Evolutionary conservation across 2,888 invertebrate genomes (phyloP).

Genomic region (Drosophila tripunctata): DNA sequence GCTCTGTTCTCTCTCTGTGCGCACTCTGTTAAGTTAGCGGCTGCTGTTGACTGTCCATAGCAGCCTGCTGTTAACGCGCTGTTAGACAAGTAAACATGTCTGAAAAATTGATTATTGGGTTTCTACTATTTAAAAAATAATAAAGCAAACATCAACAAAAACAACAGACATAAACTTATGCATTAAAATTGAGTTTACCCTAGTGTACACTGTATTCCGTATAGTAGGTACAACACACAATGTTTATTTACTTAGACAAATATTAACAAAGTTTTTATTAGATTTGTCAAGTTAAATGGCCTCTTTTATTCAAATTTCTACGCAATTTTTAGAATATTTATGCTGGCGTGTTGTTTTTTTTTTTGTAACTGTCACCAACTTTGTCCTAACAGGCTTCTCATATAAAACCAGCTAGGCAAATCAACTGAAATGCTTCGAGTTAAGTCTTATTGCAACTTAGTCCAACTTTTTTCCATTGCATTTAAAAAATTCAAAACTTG

Average conservation of each 20-base stretch:
- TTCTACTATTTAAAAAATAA: no score
- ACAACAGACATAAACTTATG: constrained; percentile 1
- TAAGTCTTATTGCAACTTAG: constrained; percentile 12
- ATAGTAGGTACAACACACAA: no score
- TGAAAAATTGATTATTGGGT: constrained; percentile 58
- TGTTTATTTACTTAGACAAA: constrained; percentile 19
- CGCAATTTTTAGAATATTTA: background rate
- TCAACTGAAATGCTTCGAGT: constrained; percentile 28
- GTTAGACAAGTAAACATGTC: constrained; percentile 47
- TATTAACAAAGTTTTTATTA: constrained; percentile 48
- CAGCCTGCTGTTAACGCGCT: constrained; percentile 25
- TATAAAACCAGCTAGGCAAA: constrained; percentile 3
- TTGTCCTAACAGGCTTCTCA: constrained; percentile 12
- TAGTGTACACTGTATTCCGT: background rate
- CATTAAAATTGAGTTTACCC: constrained; percentile 36
- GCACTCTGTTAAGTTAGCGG: constrained; percentile 42
- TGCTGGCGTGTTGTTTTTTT: background rate
- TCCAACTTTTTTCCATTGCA: constrained; percentile 20
- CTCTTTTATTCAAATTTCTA: constrained; percentile 2
- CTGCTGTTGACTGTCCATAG: constrained; percentile 24
- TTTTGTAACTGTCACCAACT: background rate
- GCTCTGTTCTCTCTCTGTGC: constrained; percentile 29
- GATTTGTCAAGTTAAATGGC: constrained; percentile 42
- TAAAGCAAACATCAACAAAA: constrained; percentile 30
- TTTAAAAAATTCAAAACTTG: constrained; percentile 26